Evolutionary conservation across 2,888 invertebrate species (phyloP), one percentile per base, ranked within the genome.

Genomic region (Caenorhabditis virilis): DNA sequence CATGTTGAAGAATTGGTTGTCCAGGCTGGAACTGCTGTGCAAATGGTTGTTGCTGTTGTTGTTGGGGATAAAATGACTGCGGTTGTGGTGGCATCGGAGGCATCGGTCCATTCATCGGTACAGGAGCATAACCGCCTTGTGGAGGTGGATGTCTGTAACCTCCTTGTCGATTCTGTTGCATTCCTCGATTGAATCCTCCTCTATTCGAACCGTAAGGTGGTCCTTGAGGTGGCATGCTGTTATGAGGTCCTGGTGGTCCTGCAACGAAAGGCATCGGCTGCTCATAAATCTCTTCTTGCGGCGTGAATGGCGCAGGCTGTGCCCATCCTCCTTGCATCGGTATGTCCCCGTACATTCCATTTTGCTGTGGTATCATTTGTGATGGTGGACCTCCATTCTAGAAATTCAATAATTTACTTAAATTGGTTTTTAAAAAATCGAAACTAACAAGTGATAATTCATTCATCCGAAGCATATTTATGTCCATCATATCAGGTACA

Each of bases 241-340:
- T 13, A 13, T 13, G 23, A 4, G 23, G 23, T 22, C 20, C 42
- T 36, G 43, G 16, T 35, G 47, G 47, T 35, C 18, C 18, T 20
- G 6, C 35, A 13, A 15, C 47, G 13, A 33, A 47, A 1, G 35
- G 33, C n/a, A 20, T 25, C 4, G 20, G 20, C 9, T 55, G 61
- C 47, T 62, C 62, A 22, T 62, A 62, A 36, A 62, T 50, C 20
- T 62, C 62, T 4, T 63, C 63, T 43, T 63, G 54, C 18, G 57
- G 52, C 1, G 38, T 50, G 25, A 63, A 63, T 23, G 63, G 58
- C 4, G 49, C n/a, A 35, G 63, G 63, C 18, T 63, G 63, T 26
- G 53, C 45, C 63, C 63, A 63, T 16, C 30, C 25, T 1, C 20
- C 27, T 20, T 50, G 43, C 18, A 35, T 39, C 9, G 36, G 47